phyloP scores from a whole-genome alignment of 1,140 invertebrate genomes.

The Wiebesia pumilae region DNA sequence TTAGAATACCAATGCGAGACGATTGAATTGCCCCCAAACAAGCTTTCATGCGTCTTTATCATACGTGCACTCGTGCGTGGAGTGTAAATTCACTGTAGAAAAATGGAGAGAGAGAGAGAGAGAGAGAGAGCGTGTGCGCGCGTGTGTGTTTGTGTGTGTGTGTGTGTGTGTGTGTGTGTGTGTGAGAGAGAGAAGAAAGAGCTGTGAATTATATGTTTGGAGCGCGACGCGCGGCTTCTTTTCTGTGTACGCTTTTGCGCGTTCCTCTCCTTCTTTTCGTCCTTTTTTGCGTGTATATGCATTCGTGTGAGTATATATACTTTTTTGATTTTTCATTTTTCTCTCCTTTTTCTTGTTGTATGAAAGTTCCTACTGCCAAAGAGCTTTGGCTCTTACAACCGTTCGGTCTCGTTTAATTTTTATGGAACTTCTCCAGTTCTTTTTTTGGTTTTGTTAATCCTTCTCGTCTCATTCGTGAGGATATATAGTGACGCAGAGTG shows the following conservation, averaged over 20 bases:
- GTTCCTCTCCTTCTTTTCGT: not conserved
- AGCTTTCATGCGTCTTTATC: conserved; percentile 12
- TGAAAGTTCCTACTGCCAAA: not conserved
- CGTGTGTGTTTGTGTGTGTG: not conserved
- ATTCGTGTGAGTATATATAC: not conserved
- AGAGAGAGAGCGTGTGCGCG: conserved; percentile 30
- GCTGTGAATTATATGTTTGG: conserved; percentile 44
- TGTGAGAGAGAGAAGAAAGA: conserved; percentile 2
- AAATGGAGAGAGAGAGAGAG: not conserved
- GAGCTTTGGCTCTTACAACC: conserved; percentile 6
- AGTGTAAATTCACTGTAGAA: not conserved
- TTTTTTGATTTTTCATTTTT: conserved; percentile 15
- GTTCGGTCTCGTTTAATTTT: conserved; percentile 37
- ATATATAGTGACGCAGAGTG: conserved; percentile 8
- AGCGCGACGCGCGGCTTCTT: conserved; percentile 38
- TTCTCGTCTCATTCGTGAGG: conserved; percentile 22
- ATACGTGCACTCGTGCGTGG: not conserved
- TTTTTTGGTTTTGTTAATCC: conserved; percentile 2
- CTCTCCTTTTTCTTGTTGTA: not conserved
- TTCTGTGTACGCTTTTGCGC: conserved; percentile 30
- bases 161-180: not conserved
- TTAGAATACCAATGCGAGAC: conserved; percentile 17
- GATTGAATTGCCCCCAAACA: conserved; percentile 47
- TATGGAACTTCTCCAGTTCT: conserved; percentile 17
- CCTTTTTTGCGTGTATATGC: not conserved